Conservation (phyloP, 1,140 invertebrate genomes). For the Mya arenaria region DNA sequence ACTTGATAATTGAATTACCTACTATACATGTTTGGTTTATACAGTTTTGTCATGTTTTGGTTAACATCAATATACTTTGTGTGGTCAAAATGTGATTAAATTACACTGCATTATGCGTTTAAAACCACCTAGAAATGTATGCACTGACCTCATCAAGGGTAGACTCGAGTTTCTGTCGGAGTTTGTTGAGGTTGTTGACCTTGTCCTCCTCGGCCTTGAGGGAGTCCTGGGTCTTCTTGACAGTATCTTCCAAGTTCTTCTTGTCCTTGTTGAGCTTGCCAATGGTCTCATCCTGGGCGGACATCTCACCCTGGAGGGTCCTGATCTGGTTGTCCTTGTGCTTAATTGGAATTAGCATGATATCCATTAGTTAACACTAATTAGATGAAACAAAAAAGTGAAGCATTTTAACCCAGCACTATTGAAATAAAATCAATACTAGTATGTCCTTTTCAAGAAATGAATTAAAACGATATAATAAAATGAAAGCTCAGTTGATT, state of each 20-base stretch:
- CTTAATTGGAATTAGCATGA: too few relatives aligned
- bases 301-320: constrained; percentile 96
- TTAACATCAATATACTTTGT: too few relatives aligned
- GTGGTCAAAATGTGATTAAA: too few relatives aligned
- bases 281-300: constrained; percentile 99
- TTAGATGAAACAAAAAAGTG: too few relatives aligned
- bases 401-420: too few relatives aligned
- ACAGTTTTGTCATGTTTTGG: too few relatives aligned
- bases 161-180: constrained; percentile 98
- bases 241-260: constrained; percentile 96
- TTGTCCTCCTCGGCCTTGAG: constrained; percentile 98
- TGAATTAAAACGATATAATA: too few relatives aligned
- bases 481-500: too few relatives aligned
- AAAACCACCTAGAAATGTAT: not conserved
- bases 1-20: not conserved
- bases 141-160: constrained; percentile 91
- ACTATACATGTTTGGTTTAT: too few relatives aligned
- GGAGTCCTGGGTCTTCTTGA: constrained; percentile 97
- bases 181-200: constrained; percentile 99
- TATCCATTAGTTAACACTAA: too few relatives aligned
- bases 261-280: constrained; percentile 99
- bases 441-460: too few relatives aligned
- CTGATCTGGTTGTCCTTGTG: constrained; percentile 99
- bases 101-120: not conserved
- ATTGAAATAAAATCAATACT: too few relatives aligned